Evolutionary conservation across 2,797 vertebrate species (phyloP), one percentile per base, ranked within the genome.

Genomic region (Neomorphus geoffroyi): DNA sequence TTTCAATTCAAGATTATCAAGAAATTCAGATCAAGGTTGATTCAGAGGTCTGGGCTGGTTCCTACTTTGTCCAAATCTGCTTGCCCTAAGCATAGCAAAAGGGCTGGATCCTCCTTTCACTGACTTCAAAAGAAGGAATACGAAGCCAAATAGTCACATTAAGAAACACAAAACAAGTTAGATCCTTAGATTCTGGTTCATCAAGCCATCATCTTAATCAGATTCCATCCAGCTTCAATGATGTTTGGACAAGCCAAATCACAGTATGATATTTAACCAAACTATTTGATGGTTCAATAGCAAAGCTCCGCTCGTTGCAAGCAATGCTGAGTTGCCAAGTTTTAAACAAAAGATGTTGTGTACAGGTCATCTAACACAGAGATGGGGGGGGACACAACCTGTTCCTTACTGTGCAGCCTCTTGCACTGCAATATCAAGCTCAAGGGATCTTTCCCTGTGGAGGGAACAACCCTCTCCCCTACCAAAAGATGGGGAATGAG

Each of bases 221-320:
- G 54, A 71, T 57, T 32, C 53, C 66, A 71, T 65, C 66, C 56
- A 93, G 61, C n/a, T 72, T 18, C 88, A 81, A 83, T 5, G 1
- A 69, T 73, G 62, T 94, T 93, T 94, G 91, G 77, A 86, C 78
- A 96, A 90, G 32, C 35, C 33, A 0, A 78, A 91, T 69, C 82
- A 86, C 71, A 84, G 80, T 65, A 91, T 90, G 61, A 79, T 74
- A 66, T 80, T 88, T 71, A 90, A 94, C 86, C 89, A 74, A 92
- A 84, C 33, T 67, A 54, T 57, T 45, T 82, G 87, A 92, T 91
- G 79, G 81, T 80, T 84, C 84, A 74, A 62, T 67, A 86, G 87
- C 60, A 88, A 85, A 91, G 72, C 58, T 51, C 48, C 64, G 78
- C 86, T 66, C 73, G 48, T 21, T 89, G 81, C 71, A 41, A 66